Evolutionary conservation across 2,888 invertebrate species (phyloP).

Genomic region (Drosophila aldrichi): DNA sequence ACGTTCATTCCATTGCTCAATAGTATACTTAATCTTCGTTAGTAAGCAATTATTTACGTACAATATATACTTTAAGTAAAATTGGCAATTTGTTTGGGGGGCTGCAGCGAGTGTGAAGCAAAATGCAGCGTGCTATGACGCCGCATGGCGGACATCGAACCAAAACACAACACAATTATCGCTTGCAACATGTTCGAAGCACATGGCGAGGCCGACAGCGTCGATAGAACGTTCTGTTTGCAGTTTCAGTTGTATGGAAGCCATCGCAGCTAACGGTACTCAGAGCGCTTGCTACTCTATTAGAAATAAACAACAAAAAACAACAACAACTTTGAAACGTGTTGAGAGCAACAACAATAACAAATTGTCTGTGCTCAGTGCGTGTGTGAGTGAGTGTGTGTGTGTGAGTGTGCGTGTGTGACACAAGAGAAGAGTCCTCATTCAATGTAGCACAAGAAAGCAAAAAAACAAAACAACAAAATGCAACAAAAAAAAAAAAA

Average conservation of each 20-base stretch:
- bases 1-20: not conserved
- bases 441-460: constrained; percentile 41
- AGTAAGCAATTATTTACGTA: not conserved
- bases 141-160: constrained; percentile 52
- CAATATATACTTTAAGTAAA: constrained; percentile 9
- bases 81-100: constrained; percentile 51
- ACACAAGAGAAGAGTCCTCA: constrained; percentile 44
- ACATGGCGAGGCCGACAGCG: constrained; percentile 54
- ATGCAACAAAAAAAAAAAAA: constrained; percentile 4
- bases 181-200: constrained; percentile 66
- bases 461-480: constrained; percentile 20
- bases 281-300: constrained; percentile 36
- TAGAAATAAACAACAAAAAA: constrained; percentile 24
- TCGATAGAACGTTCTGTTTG: constrained; percentile 43
- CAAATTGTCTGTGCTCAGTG: constrained; percentile 15
- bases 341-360: constrained; percentile 45
- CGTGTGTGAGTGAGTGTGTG: constrained; percentile 11
- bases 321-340: constrained; percentile 33
- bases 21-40: constrained; percentile 1
- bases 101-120: constrained; percentile 35
- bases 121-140: constrained; percentile 33
- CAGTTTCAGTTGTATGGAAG: constrained; percentile 72
- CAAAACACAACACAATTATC: constrained; percentile 70
- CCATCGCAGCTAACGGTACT: constrained; percentile 73
- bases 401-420: constrained; percentile 29